Base-by-base conservation (phyloP, 2,888 invertebrate genomes). In the Drosophila paucipuncta region DNA sequence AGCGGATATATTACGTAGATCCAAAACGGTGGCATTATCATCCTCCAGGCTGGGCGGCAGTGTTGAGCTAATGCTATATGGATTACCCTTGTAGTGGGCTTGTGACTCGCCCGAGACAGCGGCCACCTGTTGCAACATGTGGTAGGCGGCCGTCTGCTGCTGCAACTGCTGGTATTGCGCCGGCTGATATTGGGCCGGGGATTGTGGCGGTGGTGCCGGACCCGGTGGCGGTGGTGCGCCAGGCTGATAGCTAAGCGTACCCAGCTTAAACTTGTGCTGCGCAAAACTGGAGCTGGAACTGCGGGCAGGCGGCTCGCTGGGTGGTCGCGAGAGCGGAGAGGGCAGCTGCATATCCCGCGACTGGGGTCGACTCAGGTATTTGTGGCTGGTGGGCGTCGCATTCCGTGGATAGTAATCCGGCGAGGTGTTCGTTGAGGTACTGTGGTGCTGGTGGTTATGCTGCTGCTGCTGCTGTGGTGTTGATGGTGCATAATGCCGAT, bases 221-320 rank as follows among this genome's bases (percentile, higher is more conserved):
- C 28, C 47, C 47, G 47, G 41, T 43, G 58, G 30, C 31, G 7
- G n/a, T 9, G 35, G 25, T 25, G 25, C 55, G 5, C 25, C 54
- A 2, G 57, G 61, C 50, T 77, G 85, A 47, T 76, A 84, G 39
- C 61, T 73, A 30, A 89, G 87, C 68, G 91, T 92, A 3, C 90
- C 91, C 37, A 93, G 69, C 87, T 94, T 94, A 4, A 93, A 91
- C 85, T 94, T 94, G 66, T 93, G 93, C 75, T 93, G 93, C 2
- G 93, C 93, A 86, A 93, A 94, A 11, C 91, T 92, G 22, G 93
- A 92, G 4, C 92, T 91, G 67, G 91, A 90, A 43, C 88, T 22
- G 11, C 78, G 79, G 2, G 71, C 81, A 1, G 88, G 83, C 7
- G 84, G 84, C 31, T 85, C 84, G 71, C 89, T 91, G 33, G 91